These are phyloP conservation scores for Percopsis transmontana DNA, from an alignment of 2,113 vertebrate species.

Conservation along the genomic window DNA sequence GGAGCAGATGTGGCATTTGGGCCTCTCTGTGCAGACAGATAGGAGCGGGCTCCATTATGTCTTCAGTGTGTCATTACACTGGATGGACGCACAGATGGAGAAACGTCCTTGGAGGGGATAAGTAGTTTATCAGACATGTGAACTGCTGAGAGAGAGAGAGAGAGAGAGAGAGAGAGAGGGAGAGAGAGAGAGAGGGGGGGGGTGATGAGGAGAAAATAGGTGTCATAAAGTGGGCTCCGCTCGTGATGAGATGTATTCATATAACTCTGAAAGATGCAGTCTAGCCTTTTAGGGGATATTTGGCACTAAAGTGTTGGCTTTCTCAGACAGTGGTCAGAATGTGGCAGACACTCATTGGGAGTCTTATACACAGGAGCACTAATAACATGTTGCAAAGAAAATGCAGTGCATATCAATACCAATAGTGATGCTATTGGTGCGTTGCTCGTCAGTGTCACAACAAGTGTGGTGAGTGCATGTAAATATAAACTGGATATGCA, in stretches of 20 bases:
- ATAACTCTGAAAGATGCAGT: neutral
- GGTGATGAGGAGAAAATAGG: slow-evolving; percentile 37
- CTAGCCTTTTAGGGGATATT: slow-evolving; percentile 7
- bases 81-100: slow-evolving; percentile 61
- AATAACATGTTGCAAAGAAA: no score
- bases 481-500: no score
- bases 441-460: no score
- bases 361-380: no score
- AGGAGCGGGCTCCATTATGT: slow-evolving; percentile 71
- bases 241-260: neutral
- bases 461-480: no score
- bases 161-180: slow-evolving; percentile 15
- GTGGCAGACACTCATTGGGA: no score
- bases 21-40: slow-evolving; percentile 74
- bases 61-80: slow-evolving; percentile 68
- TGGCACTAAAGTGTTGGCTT: neutral
- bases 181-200: slow-evolving; percentile 6
- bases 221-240: slow-evolving; percentile 38
- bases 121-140: slow-evolving; percentile 67
- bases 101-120: slow-evolving; percentile 70
- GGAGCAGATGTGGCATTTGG: slow-evolving; percentile 69
- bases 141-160: slow-evolving; percentile 26
- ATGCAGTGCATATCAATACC: no score
- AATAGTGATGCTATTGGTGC: no score
- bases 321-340: no score